Base-by-base conservation (phyloP, 2,797 vertebrate genomes). In the Rachycentron canadum region DNA sequence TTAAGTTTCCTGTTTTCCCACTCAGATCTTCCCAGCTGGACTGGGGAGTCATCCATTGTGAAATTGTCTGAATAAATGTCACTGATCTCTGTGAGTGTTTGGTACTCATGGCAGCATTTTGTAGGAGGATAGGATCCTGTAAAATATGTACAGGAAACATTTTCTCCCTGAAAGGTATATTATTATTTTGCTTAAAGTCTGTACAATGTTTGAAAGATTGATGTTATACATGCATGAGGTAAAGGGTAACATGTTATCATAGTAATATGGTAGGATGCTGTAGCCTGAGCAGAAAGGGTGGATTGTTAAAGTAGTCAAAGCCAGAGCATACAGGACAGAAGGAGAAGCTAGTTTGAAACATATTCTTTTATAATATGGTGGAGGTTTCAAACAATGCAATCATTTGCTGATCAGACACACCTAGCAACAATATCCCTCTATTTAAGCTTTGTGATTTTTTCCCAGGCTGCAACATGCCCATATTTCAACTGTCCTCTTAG, bases 1-100 rank as follows among this genome's bases (percentile, higher is more conserved):
- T 26, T 12, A 14, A 25, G 26, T 34, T 67, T 57, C 9, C n/a
- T 30, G 30, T 63, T 55, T 72, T 21, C 10, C 30, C 26, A 43
- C 56, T 16, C 45, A 34, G 45, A 60, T 38, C 21, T 38, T 70
- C 45, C 69, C 43, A 63, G 52, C 78, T 73, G 50, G 75, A 69
- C 50, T 25, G 47, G 26, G 19, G 59, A 73, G 57, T 66, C 65
- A 71, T 68, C 30, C 36, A 21, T 38, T 70, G 47, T 76, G 43
- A 53, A 40, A 26, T 43, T 47, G 56, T 43, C n/a, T 60, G 45
- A 56, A 56, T 41, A 16, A 47, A 63, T 11, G 5, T 36, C 11
- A 64, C 45, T 62, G 19, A 67, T 65, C 25, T 34, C 19, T n/a
- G 30, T 49, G 25, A 61, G 21, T 47, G 19, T 61, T 38, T 59